Conservation (phyloP, 1,140 invertebrate genomes). For the Tribolium castaneum region DNA sequence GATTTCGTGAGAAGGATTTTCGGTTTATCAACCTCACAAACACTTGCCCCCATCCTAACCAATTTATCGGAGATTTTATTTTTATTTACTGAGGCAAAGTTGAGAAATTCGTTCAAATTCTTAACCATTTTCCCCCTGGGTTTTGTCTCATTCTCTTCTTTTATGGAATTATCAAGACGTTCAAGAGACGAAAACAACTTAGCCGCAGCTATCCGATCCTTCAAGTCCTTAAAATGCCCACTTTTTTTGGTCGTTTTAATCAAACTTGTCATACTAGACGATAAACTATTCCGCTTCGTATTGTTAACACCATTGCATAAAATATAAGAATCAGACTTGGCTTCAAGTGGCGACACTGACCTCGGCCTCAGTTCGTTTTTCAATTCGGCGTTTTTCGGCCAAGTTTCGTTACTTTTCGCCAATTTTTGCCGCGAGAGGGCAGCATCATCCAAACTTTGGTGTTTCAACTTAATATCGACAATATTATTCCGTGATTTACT, state of each 20-base stretch:
- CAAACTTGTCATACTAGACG: slow-evolving; percentile 62
- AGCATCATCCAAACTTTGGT: slow-evolving; percentile 74
- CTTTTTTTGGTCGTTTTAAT: slow-evolving; percentile 60
- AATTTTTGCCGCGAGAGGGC: slow-evolving; percentile 57
- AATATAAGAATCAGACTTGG: slow-evolving; percentile 61
- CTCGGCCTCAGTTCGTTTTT: slow-evolving; percentile 54
- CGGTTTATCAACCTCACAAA: slow-evolving; percentile 61
- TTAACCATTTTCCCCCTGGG: slow-evolving; percentile 75
- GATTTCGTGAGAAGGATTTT: slow-evolving; percentile 65
- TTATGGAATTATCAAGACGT: slow-evolving; percentile 63
- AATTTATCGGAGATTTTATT: slow-evolving; percentile 64
- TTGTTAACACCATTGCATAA: slow-evolving; percentile 59
- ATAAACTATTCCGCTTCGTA: slow-evolving; percentile 55
- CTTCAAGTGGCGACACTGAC: slow-evolving; percentile 61
- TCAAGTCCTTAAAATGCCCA: slow-evolving; percentile 68
- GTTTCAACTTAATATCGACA: slow-evolving; percentile 62
- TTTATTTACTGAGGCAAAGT: slow-evolving; percentile 77
- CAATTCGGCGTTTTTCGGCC: slow-evolving; percentile 49
- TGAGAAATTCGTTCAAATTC: slow-evolving; percentile 86
- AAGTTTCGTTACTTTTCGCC: slow-evolving; percentile 48
- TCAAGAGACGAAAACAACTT: slow-evolving; percentile 69
- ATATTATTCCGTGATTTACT: slow-evolving; percentile 63
- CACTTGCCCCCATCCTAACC: slow-evolving; percentile 61
- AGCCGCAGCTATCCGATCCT: slow-evolving; percentile 65
- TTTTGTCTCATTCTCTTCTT: slow-evolving; percentile 57